These are phyloP conservation scores for Lysandra coridon DNA, from an alignment of 2,888 invertebrate genomes.

Conservation along the genomic window DNA sequence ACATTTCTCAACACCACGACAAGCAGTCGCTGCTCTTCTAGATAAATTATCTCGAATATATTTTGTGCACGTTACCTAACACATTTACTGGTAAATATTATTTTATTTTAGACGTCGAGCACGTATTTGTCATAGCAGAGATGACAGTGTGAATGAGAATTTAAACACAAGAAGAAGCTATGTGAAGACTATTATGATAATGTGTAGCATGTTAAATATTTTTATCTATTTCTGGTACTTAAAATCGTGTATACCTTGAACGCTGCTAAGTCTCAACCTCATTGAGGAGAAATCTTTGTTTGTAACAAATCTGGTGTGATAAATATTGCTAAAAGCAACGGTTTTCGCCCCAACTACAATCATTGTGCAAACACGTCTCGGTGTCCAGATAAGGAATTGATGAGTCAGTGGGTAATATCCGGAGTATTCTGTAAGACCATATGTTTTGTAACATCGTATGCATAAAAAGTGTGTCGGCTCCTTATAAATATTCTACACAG, in stretches of 20 bases:
- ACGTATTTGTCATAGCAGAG: slow-evolving; percentile 23
- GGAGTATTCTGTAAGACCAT: slow-evolving; percentile 61
- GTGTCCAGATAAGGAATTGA: slow-evolving; percentile 62
- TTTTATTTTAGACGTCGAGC: slow-evolving; percentile 25
- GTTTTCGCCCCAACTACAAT: slow-evolving; percentile 27
- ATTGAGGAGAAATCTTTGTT: slow-evolving; percentile 1
- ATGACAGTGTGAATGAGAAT: slow-evolving; percentile 29
- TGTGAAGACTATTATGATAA: neutral
- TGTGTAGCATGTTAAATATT: slow-evolving; percentile 11
- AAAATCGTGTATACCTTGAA: neutral
- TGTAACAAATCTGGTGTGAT: slow-evolving; percentile 5
- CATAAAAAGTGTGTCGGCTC: slow-evolving; percentile 62
- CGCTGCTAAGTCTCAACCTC: neutral
- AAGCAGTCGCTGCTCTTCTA: neutral
- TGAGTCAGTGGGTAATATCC: slow-evolving; percentile 68
- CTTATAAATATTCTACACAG: slow-evolving; percentile 38
- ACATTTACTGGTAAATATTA: slow-evolving; percentile 23
- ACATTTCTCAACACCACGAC: slow-evolving; percentile 10
- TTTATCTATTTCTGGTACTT: neutral
- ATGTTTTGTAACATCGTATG: slow-evolving; percentile 60
- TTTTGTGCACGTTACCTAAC: slow-evolving; percentile 24
- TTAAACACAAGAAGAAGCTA: slow-evolving; percentile 8
- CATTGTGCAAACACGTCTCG: slow-evolving; percentile 56
- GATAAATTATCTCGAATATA: slow-evolving; percentile 17
- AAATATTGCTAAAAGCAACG: slow-evolving; percentile 21